Evolutionary conservation across 1,140 invertebrate species (phyloP).

Genomic region (Drosophila nigromelanica): DNA sequence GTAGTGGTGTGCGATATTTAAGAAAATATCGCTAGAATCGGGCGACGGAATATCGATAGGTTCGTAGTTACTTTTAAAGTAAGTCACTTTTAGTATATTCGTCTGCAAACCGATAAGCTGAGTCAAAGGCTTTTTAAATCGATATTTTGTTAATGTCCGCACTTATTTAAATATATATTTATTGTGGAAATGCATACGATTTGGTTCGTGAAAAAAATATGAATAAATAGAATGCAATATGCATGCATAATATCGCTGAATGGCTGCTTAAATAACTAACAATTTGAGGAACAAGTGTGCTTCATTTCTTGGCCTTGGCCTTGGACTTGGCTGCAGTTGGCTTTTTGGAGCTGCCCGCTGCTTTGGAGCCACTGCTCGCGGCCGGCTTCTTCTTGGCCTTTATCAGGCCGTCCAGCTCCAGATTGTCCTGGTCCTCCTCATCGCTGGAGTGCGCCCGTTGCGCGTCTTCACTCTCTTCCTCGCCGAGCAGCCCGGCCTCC

Average conservation of each 20-base stretch:
- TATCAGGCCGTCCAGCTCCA: constrained; percentile 91
- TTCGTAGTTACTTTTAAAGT: neutral
- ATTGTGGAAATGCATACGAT: neutral
- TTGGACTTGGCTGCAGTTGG: constrained; percentile 55
- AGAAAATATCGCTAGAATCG: neutral
- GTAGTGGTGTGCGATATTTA: constrained; percentile 23
- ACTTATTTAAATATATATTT: neutral
- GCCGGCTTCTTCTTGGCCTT: constrained; percentile 85
- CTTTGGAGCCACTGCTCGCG: constrained; percentile 45
- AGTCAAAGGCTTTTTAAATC: neutral
- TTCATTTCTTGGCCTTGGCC: constrained; percentile 62
- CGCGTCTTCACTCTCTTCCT: constrained; percentile 69
- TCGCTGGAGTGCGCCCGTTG: constrained; percentile 83
- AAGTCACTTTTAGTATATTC: neutral
- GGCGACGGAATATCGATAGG: constrained; percentile 6
- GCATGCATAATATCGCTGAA: constrained; percentile 4
- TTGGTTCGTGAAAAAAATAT: constrained; percentile 10
- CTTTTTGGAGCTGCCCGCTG: constrained; percentile 45
- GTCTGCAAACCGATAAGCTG: too few relatives aligned
- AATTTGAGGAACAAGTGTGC: constrained; percentile 1
- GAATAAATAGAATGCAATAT: neutral
- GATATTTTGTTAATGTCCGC: constrained; percentile 1
- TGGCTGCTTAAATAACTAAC: constrained; percentile 20
- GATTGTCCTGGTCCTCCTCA: constrained; percentile 87
- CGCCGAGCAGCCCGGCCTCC: constrained; percentile 43